Evolutionary conservation across 2,797 vertebrate genomes (phyloP), one percentile per base, ranked within the genome.

Genomic region (Pseudotriccus pelzelni): DNA sequence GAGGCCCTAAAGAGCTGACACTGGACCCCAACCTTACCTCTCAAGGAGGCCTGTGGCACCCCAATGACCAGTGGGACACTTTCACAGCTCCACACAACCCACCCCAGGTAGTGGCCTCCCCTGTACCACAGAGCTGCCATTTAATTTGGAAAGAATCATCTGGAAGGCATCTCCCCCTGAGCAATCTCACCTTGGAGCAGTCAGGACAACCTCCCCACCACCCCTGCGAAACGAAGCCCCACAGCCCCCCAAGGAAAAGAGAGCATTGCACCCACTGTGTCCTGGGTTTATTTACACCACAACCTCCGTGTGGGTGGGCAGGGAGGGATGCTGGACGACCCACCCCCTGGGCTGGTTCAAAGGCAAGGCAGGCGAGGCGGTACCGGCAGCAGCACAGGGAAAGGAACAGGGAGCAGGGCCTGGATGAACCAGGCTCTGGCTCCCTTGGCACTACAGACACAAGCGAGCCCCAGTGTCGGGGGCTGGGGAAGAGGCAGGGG

Each of bases 271-370:
- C 73, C 73, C 75, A 53, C 86, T 85, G 84, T 2, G 3, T 94
- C 74, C 69, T 12, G 76, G 28, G 62, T 97, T 97, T 97, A 97
- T 97, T 97, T 87, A 94, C 93, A 96, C 78, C 19, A 89, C 93
- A 64, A 30, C 76, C 79, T 30, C 58, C 4, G 63, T 28, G 89
- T 89, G 50, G 67, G 81, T 6, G 22, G 75, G 84, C 30, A 20
- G 72, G 58, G 44, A 46, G 63, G 46, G 52, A 79, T 6, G 36
- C 34, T 0, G 3, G 14, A 77, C 62, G 69, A 72, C 74, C 63
- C 83, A 32, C 12, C 62, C 78, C 69, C 69, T 0, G 2, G 82
- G 69, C 68, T 3, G 2, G 63, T 10, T 30, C 3, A 43, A 56
- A 84, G 44, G 81, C 67, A 76, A 77, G 70, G 84, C 49, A 44